Evolutionary conservation across 2,888 invertebrate genomes (phyloP), one percentile per base, ranked within the genome.

Genomic region (Morpho achilles): DNA sequence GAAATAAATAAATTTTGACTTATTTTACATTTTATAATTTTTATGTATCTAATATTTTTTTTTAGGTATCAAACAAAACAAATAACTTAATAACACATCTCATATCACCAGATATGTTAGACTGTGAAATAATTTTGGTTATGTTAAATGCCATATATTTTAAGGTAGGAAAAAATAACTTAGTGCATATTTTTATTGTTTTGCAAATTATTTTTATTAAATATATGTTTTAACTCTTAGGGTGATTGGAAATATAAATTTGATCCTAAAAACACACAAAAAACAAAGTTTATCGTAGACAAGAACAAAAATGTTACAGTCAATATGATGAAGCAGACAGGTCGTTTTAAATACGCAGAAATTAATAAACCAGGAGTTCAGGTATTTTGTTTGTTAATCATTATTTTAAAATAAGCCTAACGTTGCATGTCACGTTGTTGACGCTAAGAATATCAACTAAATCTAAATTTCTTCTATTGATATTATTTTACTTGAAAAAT

Each of bases 131-230:
- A 7, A 54, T 59, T 10, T 32, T 68, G 42, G 67, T 66, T 7
- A 48, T 68, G 7, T 50, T 55, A 39, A 61, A 65, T 47, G 68
- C 67, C 32, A 61, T 67, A 39, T 67, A 67, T 10, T 66, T 67
- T 45, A 60, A 64, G 66, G 68, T 68, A 9, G 43, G 43, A 43
- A n/a, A 32, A 5, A 32, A 5, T 32, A 6, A 43, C 7, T 43
- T 7, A 43, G 32, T n/a, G 43, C 43, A n/a, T 2, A 8, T 9
- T 43, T 43, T 0, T 43, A 43, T 9, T 3, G 43, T 43, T n/a
- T 43, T 9, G 7, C 7, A 43, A 43, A 43, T 9, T 43, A 8
- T 43, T 43, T 8, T 43, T 2, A 32, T 32, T 32, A 32, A 43
- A 43, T 43, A 16, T 16, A 9, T 43, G n/a, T 43, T 43, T 43